Evolutionary conservation across 2,888 invertebrate species (phyloP).

Genomic region (Latheticus oryzae): DNA sequence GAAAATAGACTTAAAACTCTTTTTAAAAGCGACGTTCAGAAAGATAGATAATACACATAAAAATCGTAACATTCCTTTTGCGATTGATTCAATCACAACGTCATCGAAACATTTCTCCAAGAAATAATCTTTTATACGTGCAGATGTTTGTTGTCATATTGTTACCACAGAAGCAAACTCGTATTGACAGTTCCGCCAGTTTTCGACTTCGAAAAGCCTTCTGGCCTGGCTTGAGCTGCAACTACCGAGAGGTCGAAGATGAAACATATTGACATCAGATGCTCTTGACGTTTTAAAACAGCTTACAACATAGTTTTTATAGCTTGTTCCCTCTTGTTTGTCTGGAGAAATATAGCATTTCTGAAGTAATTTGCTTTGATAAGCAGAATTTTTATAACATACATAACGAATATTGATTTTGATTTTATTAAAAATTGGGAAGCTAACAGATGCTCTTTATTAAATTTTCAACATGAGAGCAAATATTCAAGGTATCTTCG

Average conservation of each 20-base stretch:
- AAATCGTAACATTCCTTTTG: slow-evolving; percentile 9
- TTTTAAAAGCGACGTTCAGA: neutral
- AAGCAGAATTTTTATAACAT: slow-evolving; percentile 47
- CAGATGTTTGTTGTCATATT: slow-evolving; percentile 34
- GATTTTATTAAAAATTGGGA: neutral
- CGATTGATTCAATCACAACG: slow-evolving; percentile 21
- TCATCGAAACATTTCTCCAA: slow-evolving; percentile 6
- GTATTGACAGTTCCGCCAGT: slow-evolving; percentile 31
- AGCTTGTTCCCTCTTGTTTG: slow-evolving; percentile 45
- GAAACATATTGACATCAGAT: slow-evolving; percentile 53
- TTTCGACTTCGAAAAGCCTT: slow-evolving; percentile 15
- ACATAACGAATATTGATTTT: slow-evolving; percentile 45
- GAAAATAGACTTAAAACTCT: too few relatives aligned
- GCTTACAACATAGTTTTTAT: slow-evolving; percentile 44
- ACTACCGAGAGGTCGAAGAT: slow-evolving; percentile 48
- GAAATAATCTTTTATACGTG: slow-evolving; percentile 28
- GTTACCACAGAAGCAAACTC: slow-evolving; percentile 28
- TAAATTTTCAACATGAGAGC: too few relatives aligned
- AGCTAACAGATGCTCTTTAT: neutral
- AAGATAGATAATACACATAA: slow-evolving; percentile 4
- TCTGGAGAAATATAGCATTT: slow-evolving; percentile 34
- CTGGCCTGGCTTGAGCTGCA: slow-evolving; percentile 43
- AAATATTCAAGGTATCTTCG: too few relatives aligned
- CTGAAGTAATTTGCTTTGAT: slow-evolving; percentile 47
- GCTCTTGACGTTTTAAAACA: slow-evolving; percentile 54